phyloP scores from a whole-genome alignment of 2,113 vertebrate genomes.

The Peromyscus polionotus region DNA sequence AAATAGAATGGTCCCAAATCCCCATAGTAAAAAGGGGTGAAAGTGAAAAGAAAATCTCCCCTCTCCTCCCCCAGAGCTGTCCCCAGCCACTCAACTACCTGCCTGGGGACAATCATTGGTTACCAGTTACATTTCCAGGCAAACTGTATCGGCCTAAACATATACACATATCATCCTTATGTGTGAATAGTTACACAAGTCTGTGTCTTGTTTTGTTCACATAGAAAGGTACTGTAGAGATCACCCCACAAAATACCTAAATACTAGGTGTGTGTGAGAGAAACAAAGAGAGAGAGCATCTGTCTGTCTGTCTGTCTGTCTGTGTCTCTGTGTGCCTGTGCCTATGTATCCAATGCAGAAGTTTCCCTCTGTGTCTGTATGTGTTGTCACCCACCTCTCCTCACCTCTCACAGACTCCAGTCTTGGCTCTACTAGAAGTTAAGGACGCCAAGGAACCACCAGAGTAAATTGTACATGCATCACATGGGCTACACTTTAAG shows the following conservation, averaged over 20 bases:
- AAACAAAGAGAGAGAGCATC: background rate
- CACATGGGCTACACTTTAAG: slow-evolving; percentile 5
- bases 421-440: background rate
- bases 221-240: slow-evolving; percentile 15
- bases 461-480: slow-evolving; percentile 18
- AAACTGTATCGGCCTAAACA: background rate
- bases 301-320: background rate
- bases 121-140: background rate
- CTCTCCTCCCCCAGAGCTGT: background rate
- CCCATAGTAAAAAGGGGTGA: background rate
- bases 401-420: background rate
- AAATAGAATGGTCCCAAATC: slow-evolving; percentile 4
- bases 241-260: background rate
- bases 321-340: background rate
- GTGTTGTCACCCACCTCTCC: background rate
- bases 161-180: background rate
- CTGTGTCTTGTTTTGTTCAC: background rate
- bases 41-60: slow-evolving; percentile 10
- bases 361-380: background rate
- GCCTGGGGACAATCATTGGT: background rate
- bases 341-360: background rate
- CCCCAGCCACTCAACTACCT: background rate
- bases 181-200: background rate
- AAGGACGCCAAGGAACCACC: background rate
- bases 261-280: background rate